Evolutionary conservation across 2,113 vertebrate genomes (phyloP).

Genomic region (Leptobrachium ailaonicum): DNA sequence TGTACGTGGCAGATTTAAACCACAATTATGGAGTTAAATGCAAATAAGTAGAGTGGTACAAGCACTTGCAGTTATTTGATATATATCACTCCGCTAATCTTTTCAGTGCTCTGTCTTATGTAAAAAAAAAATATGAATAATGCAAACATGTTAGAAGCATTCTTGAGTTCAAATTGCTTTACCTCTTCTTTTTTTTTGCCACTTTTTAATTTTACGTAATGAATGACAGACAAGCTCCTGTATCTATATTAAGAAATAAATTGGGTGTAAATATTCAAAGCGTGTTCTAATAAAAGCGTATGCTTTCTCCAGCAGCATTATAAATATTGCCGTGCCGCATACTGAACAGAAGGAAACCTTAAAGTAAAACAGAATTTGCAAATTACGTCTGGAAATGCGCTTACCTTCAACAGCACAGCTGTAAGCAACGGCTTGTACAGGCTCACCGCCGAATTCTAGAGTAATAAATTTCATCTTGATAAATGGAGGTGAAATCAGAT

Average conservation of each 20-base stretch:
- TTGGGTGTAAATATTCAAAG: constrained; percentile 36
- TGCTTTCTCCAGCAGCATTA: neutral
- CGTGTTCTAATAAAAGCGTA: constrained; percentile 31
- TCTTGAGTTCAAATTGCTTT: constrained; percentile 42
- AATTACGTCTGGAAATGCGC: too few species aligned
- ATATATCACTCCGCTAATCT: constrained; percentile 50
- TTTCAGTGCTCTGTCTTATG: constrained; percentile 41
- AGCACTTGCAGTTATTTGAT: constrained; percentile 44
- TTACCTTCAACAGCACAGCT: too few species aligned
- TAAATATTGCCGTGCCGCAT: neutral
- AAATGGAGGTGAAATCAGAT: too few species aligned
- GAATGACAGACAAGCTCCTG: constrained; percentile 17
- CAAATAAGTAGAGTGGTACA: constrained; percentile 33
- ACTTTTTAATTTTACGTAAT: constrained; percentile 30
- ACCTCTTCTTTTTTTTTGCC: constrained; percentile 17
- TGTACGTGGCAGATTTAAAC: constrained; percentile 18
- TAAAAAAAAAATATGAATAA: constrained; percentile 44
- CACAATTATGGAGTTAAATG: constrained; percentile 48
- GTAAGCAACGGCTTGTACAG: too few species aligned
- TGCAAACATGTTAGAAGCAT: constrained; percentile 48
- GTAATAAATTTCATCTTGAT: too few species aligned
- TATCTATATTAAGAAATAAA: constrained; percentile 37
- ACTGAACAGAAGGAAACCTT: neutral
- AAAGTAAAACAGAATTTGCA: too few species aligned
- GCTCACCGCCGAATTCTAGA: too few species aligned